These are phyloP conservation scores for Sander vitreus DNA, from an alignment of 2,113 vertebrate species.

Conservation along the genomic window DNA sequence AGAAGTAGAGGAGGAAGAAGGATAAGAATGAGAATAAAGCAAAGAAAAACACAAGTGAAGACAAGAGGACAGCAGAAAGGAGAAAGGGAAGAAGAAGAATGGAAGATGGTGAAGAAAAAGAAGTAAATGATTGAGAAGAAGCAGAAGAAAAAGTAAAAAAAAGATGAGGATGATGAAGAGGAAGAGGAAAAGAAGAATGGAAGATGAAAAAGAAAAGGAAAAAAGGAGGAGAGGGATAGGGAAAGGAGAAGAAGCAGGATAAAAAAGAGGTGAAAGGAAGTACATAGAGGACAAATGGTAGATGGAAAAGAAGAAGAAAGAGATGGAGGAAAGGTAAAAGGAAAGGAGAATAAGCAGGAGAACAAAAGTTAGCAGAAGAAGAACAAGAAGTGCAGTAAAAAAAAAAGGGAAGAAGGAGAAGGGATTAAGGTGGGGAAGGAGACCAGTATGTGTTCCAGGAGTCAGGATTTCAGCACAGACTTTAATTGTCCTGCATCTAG, in stretches of 20 bases:
- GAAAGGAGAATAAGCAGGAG: not conserved
- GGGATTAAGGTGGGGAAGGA: not conserved
- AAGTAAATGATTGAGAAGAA: not conserved
- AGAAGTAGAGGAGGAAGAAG: not conserved
- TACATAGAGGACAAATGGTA: not conserved
- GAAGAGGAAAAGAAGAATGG: not conserved
- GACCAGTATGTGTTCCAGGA: conserved; percentile 10
- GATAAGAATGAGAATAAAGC: not conserved
- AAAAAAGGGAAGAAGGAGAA: not conserved
- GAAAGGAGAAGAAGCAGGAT: no score
- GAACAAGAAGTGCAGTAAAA: not conserved
- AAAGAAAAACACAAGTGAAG: not conserved
- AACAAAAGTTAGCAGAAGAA: not conserved
- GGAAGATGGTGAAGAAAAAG: not conserved
- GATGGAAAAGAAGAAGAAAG: not conserved
- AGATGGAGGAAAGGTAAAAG: no score
- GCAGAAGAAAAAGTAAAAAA: not conserved
- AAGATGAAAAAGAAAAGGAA: not conserved
- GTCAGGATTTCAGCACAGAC: conserved; percentile 10
- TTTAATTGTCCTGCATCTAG: conserved; percentile 27
- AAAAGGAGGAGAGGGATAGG: no score
- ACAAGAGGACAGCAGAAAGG: not conserved
- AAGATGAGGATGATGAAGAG: not conserved
- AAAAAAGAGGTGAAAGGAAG: not conserved
- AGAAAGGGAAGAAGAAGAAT: not conserved